Percentiles rank a stretch among this genome's conserved stretches.
phyloP scores from a whole-genome alignment of 2,113 vertebrate genomes.

The Chaetodon trifascialis region DNA sequence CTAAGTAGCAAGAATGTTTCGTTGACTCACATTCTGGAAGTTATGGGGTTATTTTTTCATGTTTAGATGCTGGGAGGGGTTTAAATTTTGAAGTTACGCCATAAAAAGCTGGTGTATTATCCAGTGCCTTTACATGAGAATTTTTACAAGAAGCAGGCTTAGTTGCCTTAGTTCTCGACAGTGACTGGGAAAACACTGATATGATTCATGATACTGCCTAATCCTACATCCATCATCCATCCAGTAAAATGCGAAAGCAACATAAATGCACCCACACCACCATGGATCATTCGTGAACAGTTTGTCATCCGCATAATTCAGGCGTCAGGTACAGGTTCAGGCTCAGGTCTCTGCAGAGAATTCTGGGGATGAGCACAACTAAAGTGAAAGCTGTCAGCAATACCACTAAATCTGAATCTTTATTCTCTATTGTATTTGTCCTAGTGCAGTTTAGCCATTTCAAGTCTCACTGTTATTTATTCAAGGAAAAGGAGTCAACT shows the following conservation, averaged over 20 bases:
- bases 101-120: slow-evolving; percentile 16
- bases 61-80: background rate
- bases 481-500: slow-evolving; percentile 26
- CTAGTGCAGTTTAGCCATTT: slow-evolving; percentile 3
- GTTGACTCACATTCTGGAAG: background rate
- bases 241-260: slow-evolving; percentile 45
- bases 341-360: slow-evolving; percentile 24
- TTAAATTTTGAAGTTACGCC: slow-evolving; percentile 37
- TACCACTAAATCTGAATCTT: slow-evolving; percentile 18
- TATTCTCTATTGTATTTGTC: slow-evolving; percentile 14
- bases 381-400: slow-evolving; percentile 40
- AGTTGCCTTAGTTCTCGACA: slow-evolving; percentile 38
- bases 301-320: slow-evolving; percentile 64
- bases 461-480: slow-evolving; percentile 13
- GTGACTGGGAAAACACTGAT: slow-evolving; percentile 58
- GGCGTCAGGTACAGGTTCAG: slow-evolving; percentile 34
- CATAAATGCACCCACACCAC: slow-evolving; percentile 58
- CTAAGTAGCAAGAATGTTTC: background rate
- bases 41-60: background rate
- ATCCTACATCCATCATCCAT: slow-evolving; percentile 73
- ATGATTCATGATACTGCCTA: slow-evolving; percentile 70
- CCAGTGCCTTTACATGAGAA: slow-evolving; percentile 6
- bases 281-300: slow-evolving; percentile 67
- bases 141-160: slow-evolving; percentile 24
- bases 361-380: slow-evolving; percentile 29